Evolutionary conservation across 2,888 invertebrate species (phyloP).

Genomic region (Aphodius sticticus): DNA sequence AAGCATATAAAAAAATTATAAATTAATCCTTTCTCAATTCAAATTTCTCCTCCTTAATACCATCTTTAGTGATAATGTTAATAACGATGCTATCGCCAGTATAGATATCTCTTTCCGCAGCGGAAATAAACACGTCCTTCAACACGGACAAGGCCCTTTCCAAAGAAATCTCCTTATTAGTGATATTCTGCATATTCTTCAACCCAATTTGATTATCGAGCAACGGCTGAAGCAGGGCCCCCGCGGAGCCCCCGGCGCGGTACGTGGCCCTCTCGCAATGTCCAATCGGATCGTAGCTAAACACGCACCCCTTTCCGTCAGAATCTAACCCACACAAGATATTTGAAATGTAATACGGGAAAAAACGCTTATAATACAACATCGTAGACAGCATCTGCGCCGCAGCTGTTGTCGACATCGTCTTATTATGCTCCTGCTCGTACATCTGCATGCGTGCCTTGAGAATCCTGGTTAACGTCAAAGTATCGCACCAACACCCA

Average conservation of each 20-base stretch:
- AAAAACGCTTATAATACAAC: slow-evolving; percentile 96
- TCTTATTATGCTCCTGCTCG: slow-evolving; percentile 90
- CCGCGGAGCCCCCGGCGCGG: slow-evolving; percentile 91
- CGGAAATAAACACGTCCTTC: slow-evolving; percentile 97
- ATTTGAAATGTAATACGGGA: slow-evolving; percentile 97
- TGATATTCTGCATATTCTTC: slow-evolving; percentile 83
- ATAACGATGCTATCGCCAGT: slow-evolving; percentile 93
- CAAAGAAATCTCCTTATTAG: slow-evolving; percentile 69
- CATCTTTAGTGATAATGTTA: slow-evolving; percentile 87
- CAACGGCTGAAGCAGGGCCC: slow-evolving; percentile 89
- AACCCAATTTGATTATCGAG: slow-evolving; percentile 95
- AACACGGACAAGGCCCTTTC: slow-evolving; percentile 86
- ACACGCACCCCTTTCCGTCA: slow-evolving; percentile 93
- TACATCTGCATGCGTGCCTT: slow-evolving; percentile 94
- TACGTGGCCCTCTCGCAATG: slow-evolving; percentile 87
- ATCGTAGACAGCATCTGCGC: slow-evolving; percentile 97
- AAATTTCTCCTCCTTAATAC: slow-evolving; percentile 76
- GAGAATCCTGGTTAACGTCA: slow-evolving; percentile 86
- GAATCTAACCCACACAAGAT: slow-evolving; percentile 92
- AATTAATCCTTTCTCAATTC: slow-evolving; percentile 78
- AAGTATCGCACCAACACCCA: slow-evolving; percentile 97
- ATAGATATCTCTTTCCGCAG: slow-evolving; percentile 97
- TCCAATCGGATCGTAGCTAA: slow-evolving; percentile 97
- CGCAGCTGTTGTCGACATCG: slow-evolving; percentile 90
- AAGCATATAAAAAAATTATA: slow-evolving; percentile 5